Evolutionary conservation across 2,113 vertebrate genomes (phyloP).

Genomic region (Sceloporus tristichus): DNA sequence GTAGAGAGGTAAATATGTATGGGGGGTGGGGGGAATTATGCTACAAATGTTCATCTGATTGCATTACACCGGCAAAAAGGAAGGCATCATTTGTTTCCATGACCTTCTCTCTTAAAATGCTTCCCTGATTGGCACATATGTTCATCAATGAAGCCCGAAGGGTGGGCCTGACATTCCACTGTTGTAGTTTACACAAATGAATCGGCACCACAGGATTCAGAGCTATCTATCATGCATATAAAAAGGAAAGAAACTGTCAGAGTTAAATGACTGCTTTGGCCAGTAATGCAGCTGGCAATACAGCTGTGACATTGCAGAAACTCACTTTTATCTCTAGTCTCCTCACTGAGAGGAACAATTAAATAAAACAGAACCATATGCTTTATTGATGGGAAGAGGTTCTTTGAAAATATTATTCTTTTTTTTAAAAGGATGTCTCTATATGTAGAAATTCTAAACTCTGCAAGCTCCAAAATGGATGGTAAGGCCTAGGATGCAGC

Average conservation of each 20-base stretch:
- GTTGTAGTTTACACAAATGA: conserved; percentile 25
- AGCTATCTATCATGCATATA: conserved; percentile 59
- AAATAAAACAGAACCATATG: conserved; percentile 74
- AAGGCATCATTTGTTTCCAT: conserved; percentile 41
- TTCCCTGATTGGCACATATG: conserved; percentile 35
- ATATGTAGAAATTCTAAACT: conserved; percentile 45
- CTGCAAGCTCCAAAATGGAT: conserved; percentile 62
- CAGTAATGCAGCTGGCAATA: conserved; percentile 68
- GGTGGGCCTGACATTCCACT: conserved; percentile 39
- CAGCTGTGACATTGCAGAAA: conserved; percentile 71
- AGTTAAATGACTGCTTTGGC: conserved; percentile 61
- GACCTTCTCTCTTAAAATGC: conserved; percentile 29
- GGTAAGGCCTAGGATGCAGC: conserved; percentile 44
- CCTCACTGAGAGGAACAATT: conserved; percentile 68
- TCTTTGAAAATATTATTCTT: conserved; percentile 66
- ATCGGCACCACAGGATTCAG: conserved; percentile 40
- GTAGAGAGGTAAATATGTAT: conserved; percentile 18
- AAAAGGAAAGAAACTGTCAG: conserved; percentile 23
- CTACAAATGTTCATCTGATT: conserved; percentile 24
- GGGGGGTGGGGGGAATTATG: conserved; percentile 15
- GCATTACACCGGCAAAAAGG: not conserved
- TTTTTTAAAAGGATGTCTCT: conserved; percentile 51
- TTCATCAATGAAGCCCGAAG: conserved; percentile 48
- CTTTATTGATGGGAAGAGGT: conserved; percentile 50
- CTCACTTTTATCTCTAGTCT: conserved; percentile 71